phyloP scores from a whole-genome alignment of 2,888 invertebrate genomes.

The Branchipolynoe longqiensis region DNA sequence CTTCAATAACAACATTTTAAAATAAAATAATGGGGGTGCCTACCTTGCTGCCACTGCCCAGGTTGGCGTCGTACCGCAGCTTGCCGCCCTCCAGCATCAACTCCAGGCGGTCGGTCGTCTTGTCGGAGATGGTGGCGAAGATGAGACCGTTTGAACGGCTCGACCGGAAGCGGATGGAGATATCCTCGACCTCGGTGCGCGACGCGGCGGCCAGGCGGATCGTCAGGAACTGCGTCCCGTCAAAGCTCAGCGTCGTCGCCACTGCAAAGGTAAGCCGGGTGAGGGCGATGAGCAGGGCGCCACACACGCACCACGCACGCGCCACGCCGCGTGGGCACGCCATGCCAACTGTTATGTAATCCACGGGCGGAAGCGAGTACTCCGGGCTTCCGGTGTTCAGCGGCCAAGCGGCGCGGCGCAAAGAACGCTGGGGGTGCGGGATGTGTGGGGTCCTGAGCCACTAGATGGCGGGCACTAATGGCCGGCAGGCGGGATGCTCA shows the following conservation, averaged over 20 bases:
- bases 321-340: not conserved
- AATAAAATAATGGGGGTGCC: too few species aligned
- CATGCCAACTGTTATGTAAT: too few species aligned
- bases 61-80: constrained; percentile 89
- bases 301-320: not conserved
- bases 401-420: too few species aligned
- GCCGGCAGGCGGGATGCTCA: too few species aligned
- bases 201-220: constrained; percentile 88
- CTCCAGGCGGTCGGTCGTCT: constrained; percentile 90
- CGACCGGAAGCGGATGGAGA: constrained; percentile 92
- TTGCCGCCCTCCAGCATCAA: constrained; percentile 92
- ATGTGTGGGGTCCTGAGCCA: too few species aligned
- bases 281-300: too few species aligned
- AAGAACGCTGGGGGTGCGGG: too few species aligned
- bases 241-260: constrained; percentile 92
- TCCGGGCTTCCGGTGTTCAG: too few species aligned
- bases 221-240: constrained; percentile 93
- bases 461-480: too few species aligned
- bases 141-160: constrained; percentile 86
- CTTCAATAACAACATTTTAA: too few species aligned
- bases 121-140: constrained; percentile 89
- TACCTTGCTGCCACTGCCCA: constrained; percentile 93
- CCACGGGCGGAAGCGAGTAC: too few species aligned
- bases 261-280: constrained; percentile 85
- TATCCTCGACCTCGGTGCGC: constrained; percentile 92